Percentiles rank a stretch among this genome's conserved stretches.
phyloP scores from a whole-genome alignment of 2,888 invertebrate species.

The Heptascelio sp. region DNA sequence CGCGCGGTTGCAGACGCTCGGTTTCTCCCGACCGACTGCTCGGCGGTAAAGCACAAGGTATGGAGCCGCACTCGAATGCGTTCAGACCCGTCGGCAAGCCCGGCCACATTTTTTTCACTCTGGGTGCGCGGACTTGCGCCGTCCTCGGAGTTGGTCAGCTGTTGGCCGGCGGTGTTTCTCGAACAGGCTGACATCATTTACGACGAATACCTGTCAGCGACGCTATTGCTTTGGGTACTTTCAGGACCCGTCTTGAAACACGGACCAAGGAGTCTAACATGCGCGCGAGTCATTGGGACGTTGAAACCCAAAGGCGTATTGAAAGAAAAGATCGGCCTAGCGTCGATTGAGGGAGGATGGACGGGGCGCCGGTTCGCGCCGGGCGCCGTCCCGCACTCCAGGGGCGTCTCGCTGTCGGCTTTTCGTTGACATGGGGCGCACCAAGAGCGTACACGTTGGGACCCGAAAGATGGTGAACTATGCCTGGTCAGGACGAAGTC shows the following conservation, averaged over 20 bases:
- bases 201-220: slow-evolving; percentile 73
- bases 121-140: slow-evolving; percentile 76
- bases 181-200: slow-evolving; percentile 72
- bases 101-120: background rate
- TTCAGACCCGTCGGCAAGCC: slow-evolving; percentile 72
- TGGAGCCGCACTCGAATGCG: slow-evolving; percentile 77
- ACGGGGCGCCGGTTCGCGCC: slow-evolving; percentile 83
- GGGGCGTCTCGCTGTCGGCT: slow-evolving; percentile 85
- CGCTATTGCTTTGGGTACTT: slow-evolving; percentile 82
- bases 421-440: slow-evolving; percentile 54
- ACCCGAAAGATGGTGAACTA: slow-evolving; percentile 93
- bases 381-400: slow-evolving; percentile 86
- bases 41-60: slow-evolving; percentile 79
- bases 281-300: slow-evolving; percentile 90
- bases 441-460: slow-evolving; percentile 89
- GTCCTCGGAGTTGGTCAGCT: slow-evolving; percentile 73
- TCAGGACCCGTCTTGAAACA: slow-evolving; percentile 93
- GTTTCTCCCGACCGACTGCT: slow-evolving; percentile 78
- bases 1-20: slow-evolving; percentile 77
- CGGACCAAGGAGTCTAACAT: slow-evolving; percentile 92
- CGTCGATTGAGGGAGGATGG: slow-evolving; percentile 85
- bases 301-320: slow-evolving; percentile 88
- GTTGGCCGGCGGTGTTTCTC: slow-evolving; percentile 76
- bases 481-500: slow-evolving; percentile 91
- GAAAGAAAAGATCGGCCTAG: slow-evolving; percentile 86